A percentile compares a stretch with the other conserved stretches of the same genome.
These are phyloP conservation scores for Dipodomys merriami DNA, from an alignment of 2,113 vertebrate species.

Conservation along the genomic window DNA sequence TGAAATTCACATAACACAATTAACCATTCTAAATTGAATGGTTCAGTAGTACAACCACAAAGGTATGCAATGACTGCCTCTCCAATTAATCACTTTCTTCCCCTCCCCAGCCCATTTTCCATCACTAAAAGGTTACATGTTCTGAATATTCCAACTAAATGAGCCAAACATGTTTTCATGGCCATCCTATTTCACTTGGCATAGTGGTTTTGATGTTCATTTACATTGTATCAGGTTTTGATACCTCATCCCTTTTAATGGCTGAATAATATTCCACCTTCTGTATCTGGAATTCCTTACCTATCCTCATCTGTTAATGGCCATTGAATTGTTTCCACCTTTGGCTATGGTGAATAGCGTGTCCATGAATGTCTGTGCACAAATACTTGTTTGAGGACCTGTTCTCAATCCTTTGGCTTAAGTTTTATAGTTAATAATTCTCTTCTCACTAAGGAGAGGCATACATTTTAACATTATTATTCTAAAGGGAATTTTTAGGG, in stretches of 20 bases:
- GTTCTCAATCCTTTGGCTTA: neutral
- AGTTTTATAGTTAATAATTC: conserved; percentile 22
- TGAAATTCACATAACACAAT: neutral
- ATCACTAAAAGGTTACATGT: neutral
- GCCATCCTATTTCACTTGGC: neutral
- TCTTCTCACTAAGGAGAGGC: neutral
- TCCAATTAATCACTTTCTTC: neutral
- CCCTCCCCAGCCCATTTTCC: neutral
- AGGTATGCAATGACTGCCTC: neutral
- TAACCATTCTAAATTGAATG: neutral
- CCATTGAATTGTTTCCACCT: neutral
- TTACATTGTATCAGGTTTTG: neutral
- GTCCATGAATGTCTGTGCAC: neutral
- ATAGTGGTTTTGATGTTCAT: neutral
- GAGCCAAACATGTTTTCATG: neutral
- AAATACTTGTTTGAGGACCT: neutral
- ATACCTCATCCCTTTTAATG: neutral
- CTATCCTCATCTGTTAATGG: neutral
- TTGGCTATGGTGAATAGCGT: neutral
- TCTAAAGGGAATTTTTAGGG: neutral
- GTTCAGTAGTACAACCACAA: neutral
- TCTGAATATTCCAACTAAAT: neutral
- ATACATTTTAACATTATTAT: neutral
- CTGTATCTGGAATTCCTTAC: neutral
- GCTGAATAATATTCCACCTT: neutral